phyloP scores from a whole-genome alignment of 2,888 invertebrate genomes.

The Tachystola acroxantha region DNA sequence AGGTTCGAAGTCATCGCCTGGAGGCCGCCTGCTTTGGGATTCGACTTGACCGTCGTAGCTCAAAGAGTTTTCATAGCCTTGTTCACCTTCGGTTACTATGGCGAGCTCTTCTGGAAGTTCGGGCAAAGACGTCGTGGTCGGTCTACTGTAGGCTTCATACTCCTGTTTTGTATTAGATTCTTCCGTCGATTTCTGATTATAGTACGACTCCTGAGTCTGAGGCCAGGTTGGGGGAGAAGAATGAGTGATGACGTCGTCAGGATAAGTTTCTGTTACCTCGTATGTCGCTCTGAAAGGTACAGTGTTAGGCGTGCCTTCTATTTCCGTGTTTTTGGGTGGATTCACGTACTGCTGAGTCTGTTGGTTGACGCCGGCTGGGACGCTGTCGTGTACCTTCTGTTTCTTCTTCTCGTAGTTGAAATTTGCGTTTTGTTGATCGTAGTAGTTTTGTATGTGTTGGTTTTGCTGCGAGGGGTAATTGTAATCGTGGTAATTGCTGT shows the following conservation, averaged over 20 bases:
- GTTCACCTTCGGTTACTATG: slow-evolving; percentile 63
- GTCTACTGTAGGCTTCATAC: slow-evolving; percentile 34
- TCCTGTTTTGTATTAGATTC: slow-evolving; percentile 42
- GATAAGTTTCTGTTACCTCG: slow-evolving; percentile 62
- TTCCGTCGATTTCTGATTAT: slow-evolving; percentile 41
- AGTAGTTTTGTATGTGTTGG: slow-evolving; percentile 47
- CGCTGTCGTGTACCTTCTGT: slow-evolving; percentile 46
- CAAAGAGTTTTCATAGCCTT: slow-evolving; percentile 61
- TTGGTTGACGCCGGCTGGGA: slow-evolving; percentile 54
- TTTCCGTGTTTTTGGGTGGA: slow-evolving; percentile 35
- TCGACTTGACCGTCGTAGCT: slow-evolving; percentile 59
- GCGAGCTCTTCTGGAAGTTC: slow-evolving; percentile 59
- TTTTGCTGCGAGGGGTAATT: slow-evolving; percentile 48
- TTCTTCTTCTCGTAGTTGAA: slow-evolving; percentile 50
- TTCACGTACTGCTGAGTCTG: slow-evolving; percentile 48
- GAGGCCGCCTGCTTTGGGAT: slow-evolving; percentile 66
- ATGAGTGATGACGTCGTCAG: slow-evolving; percentile 48
- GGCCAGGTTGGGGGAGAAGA: slow-evolving; percentile 56
- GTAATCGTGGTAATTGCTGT: slow-evolving; percentile 44
- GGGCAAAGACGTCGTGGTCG: slow-evolving; percentile 41
- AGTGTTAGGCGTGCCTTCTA: slow-evolving; percentile 27
- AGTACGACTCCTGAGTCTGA: slow-evolving; percentile 41
- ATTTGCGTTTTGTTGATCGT: slow-evolving; percentile 39
- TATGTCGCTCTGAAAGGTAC: slow-evolving; percentile 47
- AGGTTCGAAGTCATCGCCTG: slow-evolving; percentile 67